These are phyloP conservation scores for Leptinotarsa haldemani DNA, from an alignment of 2,888 invertebrate species.

Conservation along the genomic window DNA sequence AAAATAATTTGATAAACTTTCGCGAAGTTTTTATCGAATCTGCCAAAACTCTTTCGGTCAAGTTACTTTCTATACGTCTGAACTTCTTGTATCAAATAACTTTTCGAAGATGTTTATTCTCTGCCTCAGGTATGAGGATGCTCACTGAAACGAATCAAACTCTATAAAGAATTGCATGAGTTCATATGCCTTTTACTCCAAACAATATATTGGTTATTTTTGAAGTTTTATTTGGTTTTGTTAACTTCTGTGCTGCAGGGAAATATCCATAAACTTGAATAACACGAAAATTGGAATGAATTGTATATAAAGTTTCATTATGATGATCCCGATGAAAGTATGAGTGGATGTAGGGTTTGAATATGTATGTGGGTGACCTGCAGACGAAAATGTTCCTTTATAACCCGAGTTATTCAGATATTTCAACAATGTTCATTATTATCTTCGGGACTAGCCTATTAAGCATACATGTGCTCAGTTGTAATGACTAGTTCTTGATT, in stretches of 20 bases:
- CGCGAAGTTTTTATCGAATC: constrained; percentile 10
- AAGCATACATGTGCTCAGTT: too few relatives aligned
- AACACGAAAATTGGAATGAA: not conserved
- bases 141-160: constrained; percentile 6
- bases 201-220: constrained; percentile 1
- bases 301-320: not conserved
- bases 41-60: constrained; percentile 5
- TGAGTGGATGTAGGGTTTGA: not conserved
- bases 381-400: too few relatives aligned
- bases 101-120: constrained; percentile 13
- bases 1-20: not conserved
- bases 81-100: constrained; percentile 18
- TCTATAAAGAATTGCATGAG: constrained; percentile 15
- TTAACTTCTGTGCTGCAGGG: not conserved
- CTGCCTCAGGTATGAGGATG: constrained; percentile 2
- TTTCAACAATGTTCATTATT: too few relatives aligned
- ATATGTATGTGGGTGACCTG: too few relatives aligned
- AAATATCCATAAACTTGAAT: not conserved
- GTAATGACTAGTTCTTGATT: too few relatives aligned
- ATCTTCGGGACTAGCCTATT: too few relatives aligned
- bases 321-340: not conserved
- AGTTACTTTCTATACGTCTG: not conserved
- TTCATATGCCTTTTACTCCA: constrained; percentile 12
- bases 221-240: not conserved
- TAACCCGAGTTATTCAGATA: too few relatives aligned